A percentile compares a stretch with the other conserved stretches of the same genome.
Conservation (phyloP, 2,797 vertebrate genomes). For the Fundulus diaphanus region DNA sequence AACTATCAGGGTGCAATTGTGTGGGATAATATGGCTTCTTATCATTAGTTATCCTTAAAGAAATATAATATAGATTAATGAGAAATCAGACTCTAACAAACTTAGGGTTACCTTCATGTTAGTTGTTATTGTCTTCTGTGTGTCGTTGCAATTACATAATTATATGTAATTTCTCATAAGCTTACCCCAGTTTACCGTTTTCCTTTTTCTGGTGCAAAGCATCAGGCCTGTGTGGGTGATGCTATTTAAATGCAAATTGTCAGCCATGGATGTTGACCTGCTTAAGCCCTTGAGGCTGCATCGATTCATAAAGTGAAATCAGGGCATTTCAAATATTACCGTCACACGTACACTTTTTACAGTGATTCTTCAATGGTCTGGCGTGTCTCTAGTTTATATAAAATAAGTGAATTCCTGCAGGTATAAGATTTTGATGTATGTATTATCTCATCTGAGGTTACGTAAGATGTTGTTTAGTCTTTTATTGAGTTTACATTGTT, state of each 20-base stretch:
- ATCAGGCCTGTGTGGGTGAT: slow-evolving; percentile 59
- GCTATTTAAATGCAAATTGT: slow-evolving; percentile 84
- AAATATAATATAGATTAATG: slow-evolving; percentile 1
- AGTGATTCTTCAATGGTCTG: slow-evolving; percentile 16
- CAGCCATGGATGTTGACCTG: slow-evolving; percentile 58
- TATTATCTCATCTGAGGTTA: slow-evolving; percentile 7
- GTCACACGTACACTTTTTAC: slow-evolving; percentile 34
- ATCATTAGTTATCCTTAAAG: slow-evolving; percentile 2
- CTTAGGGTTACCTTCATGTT: slow-evolving; percentile 21
- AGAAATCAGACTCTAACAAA: background rate
- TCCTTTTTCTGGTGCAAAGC: slow-evolving; percentile 62
- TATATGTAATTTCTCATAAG: slow-evolving; percentile 36
- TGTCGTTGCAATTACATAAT: slow-evolving; percentile 33
- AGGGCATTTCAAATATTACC: slow-evolving; percentile 37
- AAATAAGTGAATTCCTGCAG: background rate
- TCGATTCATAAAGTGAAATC: slow-evolving; percentile 55
- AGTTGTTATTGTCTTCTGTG: slow-evolving; percentile 17
- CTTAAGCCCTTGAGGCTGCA: slow-evolving; percentile 58
- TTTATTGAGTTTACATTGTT: background rate
- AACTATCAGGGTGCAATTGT: slow-evolving; percentile 14
- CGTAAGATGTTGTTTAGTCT: slow-evolving; percentile 14
- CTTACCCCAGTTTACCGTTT: slow-evolving; percentile 28
- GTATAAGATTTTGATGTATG: slow-evolving; percentile 17
- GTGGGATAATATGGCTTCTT: background rate
- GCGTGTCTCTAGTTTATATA: slow-evolving; percentile 19